These are phyloP conservation scores for Chaetodon trifasciatus DNA, from an alignment of 2,797 vertebrate species.

Conservation along the genomic window DNA sequence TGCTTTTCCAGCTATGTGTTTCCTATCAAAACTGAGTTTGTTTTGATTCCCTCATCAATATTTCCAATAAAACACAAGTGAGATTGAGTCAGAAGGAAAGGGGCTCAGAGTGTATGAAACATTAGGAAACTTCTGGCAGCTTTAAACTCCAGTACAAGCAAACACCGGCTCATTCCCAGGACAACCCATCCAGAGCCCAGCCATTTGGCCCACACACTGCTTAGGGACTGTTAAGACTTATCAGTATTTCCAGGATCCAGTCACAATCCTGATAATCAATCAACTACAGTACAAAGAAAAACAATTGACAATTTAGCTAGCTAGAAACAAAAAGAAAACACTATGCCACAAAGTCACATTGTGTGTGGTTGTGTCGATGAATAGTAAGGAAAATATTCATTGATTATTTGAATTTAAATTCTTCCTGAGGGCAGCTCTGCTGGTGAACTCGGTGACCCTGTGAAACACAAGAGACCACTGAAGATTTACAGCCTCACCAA, in stretches of 20 bases:
- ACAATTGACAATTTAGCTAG: conserved; percentile 31
- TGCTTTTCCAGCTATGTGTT: conserved; percentile 74
- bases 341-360: conserved; percentile 25
- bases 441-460: background rate
- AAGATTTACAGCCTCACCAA: conserved; percentile 42
- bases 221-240: conserved; percentile 66
- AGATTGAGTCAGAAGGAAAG: conserved; percentile 40
- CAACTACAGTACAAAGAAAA: conserved; percentile 51
- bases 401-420: conserved; percentile 22
- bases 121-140: conserved; percentile 75
- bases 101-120: conserved; percentile 50
- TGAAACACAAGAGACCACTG: conserved; percentile 32
- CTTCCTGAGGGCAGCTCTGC: conserved; percentile 3
- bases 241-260: conserved; percentile 74
- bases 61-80: conserved; percentile 69
- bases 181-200: conserved; percentile 33
- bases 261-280: conserved; percentile 61
- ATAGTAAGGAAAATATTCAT: conserved; percentile 23
- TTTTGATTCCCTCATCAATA: conserved; percentile 72
- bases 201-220: conserved; percentile 60
- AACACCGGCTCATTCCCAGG: conserved; percentile 63
- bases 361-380: conserved; percentile 21
- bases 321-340: conserved; percentile 20
- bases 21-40: conserved; percentile 76
- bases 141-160: conserved; percentile 73